Evolutionary conservation across 2,888 invertebrate genomes (phyloP).

Genomic region (Hydriomena furcata): DNA sequence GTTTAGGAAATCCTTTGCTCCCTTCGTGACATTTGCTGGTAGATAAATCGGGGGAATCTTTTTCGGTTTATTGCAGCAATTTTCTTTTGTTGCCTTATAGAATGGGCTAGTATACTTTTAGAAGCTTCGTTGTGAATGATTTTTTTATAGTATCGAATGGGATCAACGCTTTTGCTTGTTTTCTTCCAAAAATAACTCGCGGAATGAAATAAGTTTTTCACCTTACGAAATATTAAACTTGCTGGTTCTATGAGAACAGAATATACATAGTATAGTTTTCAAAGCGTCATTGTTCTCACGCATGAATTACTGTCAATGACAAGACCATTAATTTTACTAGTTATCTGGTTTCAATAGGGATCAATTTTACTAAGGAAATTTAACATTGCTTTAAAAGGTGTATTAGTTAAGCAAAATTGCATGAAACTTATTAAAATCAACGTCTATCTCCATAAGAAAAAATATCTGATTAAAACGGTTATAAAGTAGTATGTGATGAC

Average conservation of each 20-base stretch:
- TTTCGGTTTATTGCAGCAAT: conserved; percentile 24
- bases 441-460: too few relatives aligned
- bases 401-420: too few relatives aligned
- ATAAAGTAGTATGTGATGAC: too few relatives aligned
- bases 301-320: too few relatives aligned
- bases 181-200: too few relatives aligned
- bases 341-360: neutral
- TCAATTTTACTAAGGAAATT: too few relatives aligned
- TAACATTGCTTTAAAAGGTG: too few relatives aligned
- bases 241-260: too few relatives aligned
- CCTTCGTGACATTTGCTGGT: conserved; percentile 33
- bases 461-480: too few relatives aligned
- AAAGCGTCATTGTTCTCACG: neutral
- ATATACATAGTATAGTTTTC: too few relatives aligned
- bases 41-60: conserved; percentile 30
- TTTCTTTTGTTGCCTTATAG: conserved; percentile 20
- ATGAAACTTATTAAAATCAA: too few relatives aligned
- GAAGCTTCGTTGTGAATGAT: conserved; percentile 5
- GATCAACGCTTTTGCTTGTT: neutral
- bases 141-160: neutral
- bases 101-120: conserved; percentile 5
- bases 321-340: too few relatives aligned
- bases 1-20: conserved; percentile 27
- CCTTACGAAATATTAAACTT: neutral
- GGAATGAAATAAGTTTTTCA: neutral